These are phyloP conservation scores for Lophius americanus DNA, from an alignment of 2,797 vertebrate genomes.

Conservation along the genomic window DNA sequence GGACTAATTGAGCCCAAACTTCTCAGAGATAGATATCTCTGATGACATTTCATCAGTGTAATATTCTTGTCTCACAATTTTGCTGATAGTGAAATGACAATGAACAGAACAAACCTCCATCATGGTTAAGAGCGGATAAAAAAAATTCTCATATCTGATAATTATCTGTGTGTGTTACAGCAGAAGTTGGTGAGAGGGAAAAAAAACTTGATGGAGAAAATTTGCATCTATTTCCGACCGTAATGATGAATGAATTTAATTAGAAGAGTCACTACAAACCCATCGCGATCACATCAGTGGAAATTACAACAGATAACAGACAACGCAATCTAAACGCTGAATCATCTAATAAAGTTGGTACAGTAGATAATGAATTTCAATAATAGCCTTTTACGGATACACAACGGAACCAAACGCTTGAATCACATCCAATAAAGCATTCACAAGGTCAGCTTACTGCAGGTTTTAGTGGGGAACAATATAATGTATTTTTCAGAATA, in stretches of 20 bases:
- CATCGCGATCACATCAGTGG: slow-evolving; percentile 48
- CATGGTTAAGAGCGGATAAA: slow-evolving; percentile 69
- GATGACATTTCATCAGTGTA: slow-evolving; percentile 73
- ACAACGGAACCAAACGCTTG: slow-evolving; percentile 30
- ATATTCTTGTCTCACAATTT: slow-evolving; percentile 65
- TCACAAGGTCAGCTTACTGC: slow-evolving; percentile 28
- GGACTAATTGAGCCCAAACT: slow-evolving; percentile 72
- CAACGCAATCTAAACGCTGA: slow-evolving; percentile 37
- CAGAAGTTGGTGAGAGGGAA: slow-evolving; percentile 64
- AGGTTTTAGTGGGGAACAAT: slow-evolving; percentile 9
- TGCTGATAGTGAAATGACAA: slow-evolving; percentile 60
- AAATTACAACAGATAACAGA: slow-evolving; percentile 60
- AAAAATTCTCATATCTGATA: slow-evolving; percentile 66
- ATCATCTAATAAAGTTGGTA: slow-evolving; percentile 51
- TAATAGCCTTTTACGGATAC: slow-evolving; percentile 40
- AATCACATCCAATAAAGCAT: slow-evolving; percentile 43
- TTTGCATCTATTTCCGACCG: slow-evolving; percentile 53
- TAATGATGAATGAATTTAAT: slow-evolving; percentile 59
- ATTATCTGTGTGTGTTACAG: slow-evolving; percentile 71
- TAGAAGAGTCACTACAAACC: slow-evolving; percentile 52
- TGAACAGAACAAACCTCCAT: slow-evolving; percentile 60
- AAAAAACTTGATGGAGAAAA: slow-evolving; percentile 58
- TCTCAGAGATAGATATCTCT: slow-evolving; percentile 69
- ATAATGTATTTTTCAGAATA: too few relatives aligned
- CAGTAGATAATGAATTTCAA: slow-evolving; percentile 39